Evolutionary conservation across 2,113 vertebrate species (phyloP).

Genomic region (Anolis sagrei): DNA sequence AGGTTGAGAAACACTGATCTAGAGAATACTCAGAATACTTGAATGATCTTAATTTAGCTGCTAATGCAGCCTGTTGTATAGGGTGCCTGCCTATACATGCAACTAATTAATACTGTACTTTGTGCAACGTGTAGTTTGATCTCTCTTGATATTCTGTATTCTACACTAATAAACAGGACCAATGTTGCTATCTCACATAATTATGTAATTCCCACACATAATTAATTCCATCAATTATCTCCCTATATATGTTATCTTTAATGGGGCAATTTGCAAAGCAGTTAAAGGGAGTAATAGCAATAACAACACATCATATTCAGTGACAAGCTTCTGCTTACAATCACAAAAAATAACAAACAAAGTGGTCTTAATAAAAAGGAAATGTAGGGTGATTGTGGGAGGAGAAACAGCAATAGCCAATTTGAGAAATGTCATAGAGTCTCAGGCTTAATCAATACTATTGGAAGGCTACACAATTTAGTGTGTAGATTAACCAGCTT

Average conservation of each 20-base stretch:
- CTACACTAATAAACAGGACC: slow-evolving; percentile 17
- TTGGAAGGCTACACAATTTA: not conserved
- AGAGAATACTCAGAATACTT: slow-evolving; percentile 57
- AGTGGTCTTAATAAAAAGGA: slow-evolving; percentile 14
- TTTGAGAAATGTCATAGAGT: not conserved
- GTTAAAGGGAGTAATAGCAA: slow-evolving; percentile 16
- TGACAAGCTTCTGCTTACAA: slow-evolving; percentile 40
- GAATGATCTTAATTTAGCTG: slow-evolving; percentile 53
- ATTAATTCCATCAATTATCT: slow-evolving; percentile 65
- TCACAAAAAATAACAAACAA: slow-evolving; percentile 16
- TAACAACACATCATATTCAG: slow-evolving; percentile 16
- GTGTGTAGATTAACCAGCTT: not conserved
- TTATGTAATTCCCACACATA: slow-evolving; percentile 64
- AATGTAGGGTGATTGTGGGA: not conserved
- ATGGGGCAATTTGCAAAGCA: slow-evolving; percentile 30
- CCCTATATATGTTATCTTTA: slow-evolving; percentile 33
- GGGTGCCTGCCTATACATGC: not conserved
- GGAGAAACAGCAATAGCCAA: not conserved
- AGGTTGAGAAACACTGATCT: too few relatives aligned
- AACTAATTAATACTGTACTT: slow-evolving; percentile 20
- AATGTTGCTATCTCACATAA: slow-evolving; percentile 28
- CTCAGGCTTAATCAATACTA: not conserved
- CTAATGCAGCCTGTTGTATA: slow-evolving; percentile 31
- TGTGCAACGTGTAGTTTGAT: not conserved
- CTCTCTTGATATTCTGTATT: slow-evolving; percentile 7